Evolutionary conservation across 1,140 invertebrate species (phyloP).

Genomic region (Himalopsyche phryganea): DNA sequence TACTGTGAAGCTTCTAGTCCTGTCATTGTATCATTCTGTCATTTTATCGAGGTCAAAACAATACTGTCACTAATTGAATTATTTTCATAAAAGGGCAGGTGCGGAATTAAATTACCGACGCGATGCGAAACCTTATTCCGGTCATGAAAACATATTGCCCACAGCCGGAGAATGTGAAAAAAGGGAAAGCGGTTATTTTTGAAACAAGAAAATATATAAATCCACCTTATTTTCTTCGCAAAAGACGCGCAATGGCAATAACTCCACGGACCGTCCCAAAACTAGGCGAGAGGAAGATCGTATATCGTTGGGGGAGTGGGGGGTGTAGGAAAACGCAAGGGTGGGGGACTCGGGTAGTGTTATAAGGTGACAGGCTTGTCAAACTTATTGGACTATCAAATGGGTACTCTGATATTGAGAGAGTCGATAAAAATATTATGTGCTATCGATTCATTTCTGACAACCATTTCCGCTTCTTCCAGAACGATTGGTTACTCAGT

Average conservation of each 20-base stretch:
- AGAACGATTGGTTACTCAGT: too few species aligned
- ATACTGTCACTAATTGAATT: constrained; percentile 4
- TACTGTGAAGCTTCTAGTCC: too few species aligned
- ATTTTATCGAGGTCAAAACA: background rate
- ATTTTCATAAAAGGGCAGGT: constrained; percentile 1
- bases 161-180: background rate
- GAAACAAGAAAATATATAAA: constrained; percentile 32
- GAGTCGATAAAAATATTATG: too few species aligned
- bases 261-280: constrained; percentile 27
- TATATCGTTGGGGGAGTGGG: background rate
- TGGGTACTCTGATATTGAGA: too few species aligned
- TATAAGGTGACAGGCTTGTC: too few species aligned
- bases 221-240: constrained; percentile 28
- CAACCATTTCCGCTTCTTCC: too few species aligned
- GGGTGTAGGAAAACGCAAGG: background rate
- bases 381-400: too few species aligned
- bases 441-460: too few species aligned
- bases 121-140: background rate
- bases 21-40: too few species aligned
- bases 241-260: constrained; percentile 29
- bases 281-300: constrained; percentile 13
- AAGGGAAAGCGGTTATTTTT: constrained; percentile 19
- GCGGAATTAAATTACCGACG: constrained; percentile 22
- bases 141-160: constrained; percentile 20
- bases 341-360: too few species aligned